These are phyloP conservation scores for Acrocera orbiculus DNA, from an alignment of 2,888 invertebrate genomes.

Conservation along the genomic window DNA sequence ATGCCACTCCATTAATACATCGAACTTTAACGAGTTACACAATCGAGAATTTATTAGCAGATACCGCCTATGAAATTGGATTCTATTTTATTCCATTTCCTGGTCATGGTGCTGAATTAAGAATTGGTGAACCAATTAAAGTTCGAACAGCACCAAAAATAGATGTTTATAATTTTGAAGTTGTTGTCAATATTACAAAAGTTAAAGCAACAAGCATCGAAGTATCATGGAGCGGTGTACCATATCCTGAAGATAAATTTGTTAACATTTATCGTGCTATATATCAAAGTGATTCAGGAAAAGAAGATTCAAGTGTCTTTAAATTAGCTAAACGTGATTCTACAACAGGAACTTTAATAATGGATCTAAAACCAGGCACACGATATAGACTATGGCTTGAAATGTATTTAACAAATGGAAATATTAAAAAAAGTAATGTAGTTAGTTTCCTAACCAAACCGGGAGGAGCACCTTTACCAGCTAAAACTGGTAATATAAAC, in stretches of 20 bases:
- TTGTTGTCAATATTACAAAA: conserved; percentile 54
- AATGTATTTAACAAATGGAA: conserved; percentile 75
- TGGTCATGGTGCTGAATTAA: conserved; percentile 57
- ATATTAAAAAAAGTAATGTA: conserved; percentile 77
- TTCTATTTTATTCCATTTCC: conserved; percentile 70
- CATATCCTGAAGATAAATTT: conserved; percentile 76
- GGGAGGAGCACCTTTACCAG: conserved; percentile 35
- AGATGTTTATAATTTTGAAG: conserved; percentile 71
- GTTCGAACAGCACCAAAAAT: conserved; percentile 48
- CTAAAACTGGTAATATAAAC: conserved; percentile 23
- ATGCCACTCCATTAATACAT: conserved; percentile 70
- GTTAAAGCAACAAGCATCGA: conserved; percentile 63
- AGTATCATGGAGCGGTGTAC: conserved; percentile 68
- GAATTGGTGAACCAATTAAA: conserved; percentile 50
- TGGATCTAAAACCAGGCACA: conserved; percentile 57
- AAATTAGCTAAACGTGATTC: conserved; percentile 58
- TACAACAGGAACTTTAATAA: conserved; percentile 45
- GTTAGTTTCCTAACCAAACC: conserved; percentile 75
- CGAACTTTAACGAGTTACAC: conserved; percentile 59
- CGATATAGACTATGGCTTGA: conserved; percentile 78
- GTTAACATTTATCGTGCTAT: conserved; percentile 78
- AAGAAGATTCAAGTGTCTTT: conserved; percentile 54
- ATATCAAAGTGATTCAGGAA: conserved; percentile 55
- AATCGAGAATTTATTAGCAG: conserved; percentile 59
- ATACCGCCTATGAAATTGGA: conserved; percentile 65